Conservation (phyloP, 2,888 invertebrate genomes). For the Lissocephala sabroskyi region DNA sequence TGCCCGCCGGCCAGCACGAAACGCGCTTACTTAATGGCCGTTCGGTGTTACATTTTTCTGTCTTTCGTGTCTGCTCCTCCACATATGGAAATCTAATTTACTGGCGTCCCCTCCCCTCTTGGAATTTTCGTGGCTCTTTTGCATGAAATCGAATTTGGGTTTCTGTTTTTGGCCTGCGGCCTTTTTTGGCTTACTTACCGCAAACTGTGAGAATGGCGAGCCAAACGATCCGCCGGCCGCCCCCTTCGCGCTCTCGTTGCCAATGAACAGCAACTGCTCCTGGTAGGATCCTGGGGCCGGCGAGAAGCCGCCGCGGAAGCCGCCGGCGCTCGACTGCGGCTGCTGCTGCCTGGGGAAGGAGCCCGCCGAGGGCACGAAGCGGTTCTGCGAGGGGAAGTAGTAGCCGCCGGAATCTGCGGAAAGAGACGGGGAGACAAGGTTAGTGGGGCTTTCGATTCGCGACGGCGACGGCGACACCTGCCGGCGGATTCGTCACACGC, state of each 20-base stretch:
- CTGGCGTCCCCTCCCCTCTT: too few species aligned
- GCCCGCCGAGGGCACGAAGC: conserved; percentile 70
- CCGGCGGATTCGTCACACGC: too few species aligned
- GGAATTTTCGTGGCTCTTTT: too few species aligned
- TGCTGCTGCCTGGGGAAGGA: conserved; percentile 53
- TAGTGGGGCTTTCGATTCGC: too few species aligned
- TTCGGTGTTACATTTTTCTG: conserved; percentile 5
- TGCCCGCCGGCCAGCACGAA: conserved; percentile 13
- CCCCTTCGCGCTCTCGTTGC: conserved; percentile 51
- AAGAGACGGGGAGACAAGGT: too few species aligned
- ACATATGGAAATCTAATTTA: conserved; percentile 30
- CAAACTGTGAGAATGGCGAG: conserved; percentile 38
- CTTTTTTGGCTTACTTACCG: conserved; percentile 37
- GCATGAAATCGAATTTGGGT: too few species aligned
- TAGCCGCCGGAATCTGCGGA: conserved; percentile 65
- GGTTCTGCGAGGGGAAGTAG: conserved; percentile 68
- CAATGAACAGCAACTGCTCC: conserved; percentile 68
- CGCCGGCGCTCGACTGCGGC: conserved; percentile 15
- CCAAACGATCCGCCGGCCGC: conserved; percentile 49
- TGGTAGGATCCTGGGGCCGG: conserved; percentile 67
- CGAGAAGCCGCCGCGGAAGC: conserved; percentile 35
- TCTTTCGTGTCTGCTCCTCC: background rate
- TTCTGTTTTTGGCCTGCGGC: too few species aligned
- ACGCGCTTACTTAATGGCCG: conserved; percentile 39
- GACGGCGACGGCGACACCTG: too few species aligned